Conservation (phyloP, 2,888 invertebrate species). For the Leistus spinibarbis region DNA sequence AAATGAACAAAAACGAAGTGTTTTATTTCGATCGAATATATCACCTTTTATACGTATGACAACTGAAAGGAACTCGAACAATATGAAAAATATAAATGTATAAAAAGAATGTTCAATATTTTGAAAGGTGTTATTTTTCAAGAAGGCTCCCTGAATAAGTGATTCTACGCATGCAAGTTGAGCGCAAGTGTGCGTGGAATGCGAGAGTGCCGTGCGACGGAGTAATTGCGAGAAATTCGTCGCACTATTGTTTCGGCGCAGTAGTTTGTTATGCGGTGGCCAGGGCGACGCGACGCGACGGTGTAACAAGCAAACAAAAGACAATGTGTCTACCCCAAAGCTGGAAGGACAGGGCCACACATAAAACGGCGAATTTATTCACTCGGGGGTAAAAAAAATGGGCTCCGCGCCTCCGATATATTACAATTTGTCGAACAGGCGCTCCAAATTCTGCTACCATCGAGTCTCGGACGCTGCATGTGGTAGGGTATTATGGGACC, state of each 20-base stretch:
- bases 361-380: slow-evolving; percentile 54
- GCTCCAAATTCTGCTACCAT: slow-evolving; percentile 39
- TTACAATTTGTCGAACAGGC: slow-evolving; percentile 58
- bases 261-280: slow-evolving; percentile 32
- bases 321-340: background rate
- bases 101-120: background rate
- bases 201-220: background rate
- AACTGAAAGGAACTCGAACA: background rate
- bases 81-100: background rate
- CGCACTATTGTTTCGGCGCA: slow-evolving; percentile 22
- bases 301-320: background rate
- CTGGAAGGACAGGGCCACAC: slow-evolving; percentile 52
- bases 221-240: slow-evolving; percentile 36
- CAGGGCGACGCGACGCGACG: slow-evolving; percentile 7
- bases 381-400: slow-evolving; percentile 50
- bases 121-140: background rate
- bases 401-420: slow-evolving; percentile 52
- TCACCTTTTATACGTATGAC: background rate
- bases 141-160: background rate
- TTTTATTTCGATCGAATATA: background rate
- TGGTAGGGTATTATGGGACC: slow-evolving; percentile 35
- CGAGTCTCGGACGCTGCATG: slow-evolving; percentile 17
- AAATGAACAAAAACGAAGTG: background rate
- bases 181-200: slow-evolving; percentile 21
- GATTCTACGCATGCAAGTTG: background rate